Percentiles rank a stretch among this genome's conserved stretches.
phyloP scores from a whole-genome alignment of 2,888 invertebrate species.

The Eustalomyia histrio region DNA sequence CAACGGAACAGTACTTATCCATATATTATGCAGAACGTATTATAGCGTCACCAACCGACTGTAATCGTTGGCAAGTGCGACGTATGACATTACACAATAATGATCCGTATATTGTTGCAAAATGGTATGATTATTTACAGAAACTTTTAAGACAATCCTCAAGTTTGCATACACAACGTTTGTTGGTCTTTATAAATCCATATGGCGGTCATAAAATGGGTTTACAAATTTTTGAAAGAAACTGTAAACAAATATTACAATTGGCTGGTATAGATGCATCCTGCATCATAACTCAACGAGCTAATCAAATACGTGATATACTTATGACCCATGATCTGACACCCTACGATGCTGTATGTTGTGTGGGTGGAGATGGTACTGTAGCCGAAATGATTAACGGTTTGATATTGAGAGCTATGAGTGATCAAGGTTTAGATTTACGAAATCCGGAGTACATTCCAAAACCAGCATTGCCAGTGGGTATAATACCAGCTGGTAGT shows the following conservation, averaged over 20 bases:
- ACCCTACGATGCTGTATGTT: constrained; percentile 85
- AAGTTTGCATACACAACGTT: constrained; percentile 83
- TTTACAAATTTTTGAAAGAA: constrained; percentile 86
- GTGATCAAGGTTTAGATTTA: constrained; percentile 73
- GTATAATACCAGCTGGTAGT: constrained; percentile 86
- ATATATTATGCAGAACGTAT: constrained; percentile 82
- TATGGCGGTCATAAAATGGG: constrained; percentile 89
- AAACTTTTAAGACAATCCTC: constrained; percentile 71
- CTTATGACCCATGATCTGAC: constrained; percentile 82
- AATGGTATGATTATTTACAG: constrained; percentile 83
- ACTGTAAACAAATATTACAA: constrained; percentile 84
- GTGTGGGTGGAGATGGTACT: constrained; percentile 93
- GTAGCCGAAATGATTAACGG: constrained; percentile 91
- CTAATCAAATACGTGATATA: constrained; percentile 88
- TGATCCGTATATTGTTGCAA: constrained; percentile 82
- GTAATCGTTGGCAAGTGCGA: constrained; percentile 82
- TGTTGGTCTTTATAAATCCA: constrained; percentile 91
- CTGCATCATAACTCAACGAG: constrained; percentile 85
- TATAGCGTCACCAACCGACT: constrained; percentile 79
- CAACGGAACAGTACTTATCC: constrained; percentile 80
- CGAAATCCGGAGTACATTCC: constrained; percentile 76
- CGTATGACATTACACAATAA: constrained; percentile 82
- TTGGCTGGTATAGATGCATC: constrained; percentile 85
- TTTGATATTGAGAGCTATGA: constrained; percentile 82
- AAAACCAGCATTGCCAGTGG: constrained; percentile 79